Conservation (phyloP, 2,797 vertebrate genomes). For the Leptatherina wallacei region DNA sequence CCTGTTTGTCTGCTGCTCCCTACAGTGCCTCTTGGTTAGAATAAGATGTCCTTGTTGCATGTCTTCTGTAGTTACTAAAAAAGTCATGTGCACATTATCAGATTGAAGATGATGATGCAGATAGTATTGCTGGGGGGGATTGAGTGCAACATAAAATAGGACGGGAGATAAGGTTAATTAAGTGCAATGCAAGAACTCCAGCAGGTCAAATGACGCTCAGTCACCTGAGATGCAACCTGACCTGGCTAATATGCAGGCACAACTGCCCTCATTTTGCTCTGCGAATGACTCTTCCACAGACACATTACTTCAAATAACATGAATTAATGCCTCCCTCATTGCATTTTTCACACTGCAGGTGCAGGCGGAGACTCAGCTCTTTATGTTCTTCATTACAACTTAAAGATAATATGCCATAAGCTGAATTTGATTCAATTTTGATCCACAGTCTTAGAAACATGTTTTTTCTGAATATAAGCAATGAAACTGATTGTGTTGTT, state of each 20-base stretch:
- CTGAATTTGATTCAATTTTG: slow-evolving; percentile 55
- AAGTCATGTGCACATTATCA: slow-evolving; percentile 15
- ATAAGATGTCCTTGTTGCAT: slow-evolving; percentile 33
- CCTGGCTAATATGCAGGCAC: slow-evolving; percentile 44
- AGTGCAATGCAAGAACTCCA: slow-evolving; percentile 34
- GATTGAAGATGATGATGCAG: slow-evolving; percentile 36
- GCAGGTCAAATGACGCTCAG: slow-evolving; percentile 49
- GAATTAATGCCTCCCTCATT: slow-evolving; percentile 51
- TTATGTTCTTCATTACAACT: slow-evolving; percentile 43
- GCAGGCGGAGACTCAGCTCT: slow-evolving; percentile 37
- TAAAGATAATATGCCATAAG: slow-evolving; percentile 48
- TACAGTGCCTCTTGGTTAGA: not conserved
- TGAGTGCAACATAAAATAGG: slow-evolving; percentile 46
- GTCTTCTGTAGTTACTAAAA: slow-evolving; percentile 17
- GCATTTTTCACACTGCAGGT: slow-evolving; percentile 49
- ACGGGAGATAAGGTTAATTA: slow-evolving; percentile 67
- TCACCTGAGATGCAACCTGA: slow-evolving; percentile 41
- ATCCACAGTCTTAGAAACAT: slow-evolving; percentile 41
- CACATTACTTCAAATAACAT: slow-evolving; percentile 54
- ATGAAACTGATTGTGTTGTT: slow-evolving; percentile 42
- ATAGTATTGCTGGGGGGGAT: slow-evolving; percentile 31
- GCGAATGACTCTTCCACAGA: slow-evolving; percentile 63
- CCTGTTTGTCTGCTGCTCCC: not conserved
- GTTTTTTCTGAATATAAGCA: slow-evolving; percentile 37
- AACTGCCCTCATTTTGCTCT: slow-evolving; percentile 62